A percentile compares a stretch with the other conserved stretches of the same genome.
Conservation (phyloP, 2,113 vertebrate species). For the Python bivittatus region DNA sequence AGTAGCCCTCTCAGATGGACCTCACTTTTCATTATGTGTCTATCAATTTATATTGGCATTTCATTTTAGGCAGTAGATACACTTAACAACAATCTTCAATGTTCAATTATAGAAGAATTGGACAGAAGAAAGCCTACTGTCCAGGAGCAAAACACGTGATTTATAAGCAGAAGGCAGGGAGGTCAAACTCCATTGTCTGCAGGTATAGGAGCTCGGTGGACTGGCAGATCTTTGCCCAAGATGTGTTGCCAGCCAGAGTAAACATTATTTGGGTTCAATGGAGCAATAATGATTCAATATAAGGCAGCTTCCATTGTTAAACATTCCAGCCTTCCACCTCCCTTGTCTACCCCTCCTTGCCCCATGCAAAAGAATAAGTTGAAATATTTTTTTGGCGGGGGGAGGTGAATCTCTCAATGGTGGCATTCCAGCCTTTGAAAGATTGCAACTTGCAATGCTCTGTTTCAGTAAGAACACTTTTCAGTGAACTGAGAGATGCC, state of each 20-base stretch:
- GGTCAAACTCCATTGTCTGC: background rate
- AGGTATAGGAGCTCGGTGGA: background rate
- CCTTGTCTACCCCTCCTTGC: slow-evolving; percentile 28
- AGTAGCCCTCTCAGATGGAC: slow-evolving; percentile 20
- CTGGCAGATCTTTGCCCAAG: background rate
- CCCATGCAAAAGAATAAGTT: slow-evolving; percentile 48
- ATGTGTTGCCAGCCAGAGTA: background rate
- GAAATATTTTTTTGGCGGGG: slow-evolving; percentile 27
- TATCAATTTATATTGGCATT: slow-evolving; percentile 34
- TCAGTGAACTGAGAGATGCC: slow-evolving; percentile 16
- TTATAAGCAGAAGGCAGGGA: background rate
- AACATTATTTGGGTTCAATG: background rate
- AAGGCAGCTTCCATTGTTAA: slow-evolving; percentile 31
- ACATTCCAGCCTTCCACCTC: slow-evolving; percentile 18
- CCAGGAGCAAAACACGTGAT: background rate
- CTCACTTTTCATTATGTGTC: slow-evolving; percentile 38
- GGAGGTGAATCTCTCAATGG: slow-evolving; percentile 38
- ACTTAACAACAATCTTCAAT: background rate
- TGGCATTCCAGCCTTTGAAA: slow-evolving; percentile 28
- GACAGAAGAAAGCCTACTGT: background rate
- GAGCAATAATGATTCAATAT: background rate
- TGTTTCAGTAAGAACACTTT: slow-evolving; percentile 38
- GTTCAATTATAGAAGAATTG: background rate
- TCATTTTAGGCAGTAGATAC: slow-evolving; percentile 29
- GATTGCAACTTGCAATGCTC: slow-evolving; percentile 32